Evolutionary conservation across 1,140 invertebrate species (phyloP), one percentile per base, ranked within the genome.

Genomic region (Rhynchophorus ferrugineus): DNA sequence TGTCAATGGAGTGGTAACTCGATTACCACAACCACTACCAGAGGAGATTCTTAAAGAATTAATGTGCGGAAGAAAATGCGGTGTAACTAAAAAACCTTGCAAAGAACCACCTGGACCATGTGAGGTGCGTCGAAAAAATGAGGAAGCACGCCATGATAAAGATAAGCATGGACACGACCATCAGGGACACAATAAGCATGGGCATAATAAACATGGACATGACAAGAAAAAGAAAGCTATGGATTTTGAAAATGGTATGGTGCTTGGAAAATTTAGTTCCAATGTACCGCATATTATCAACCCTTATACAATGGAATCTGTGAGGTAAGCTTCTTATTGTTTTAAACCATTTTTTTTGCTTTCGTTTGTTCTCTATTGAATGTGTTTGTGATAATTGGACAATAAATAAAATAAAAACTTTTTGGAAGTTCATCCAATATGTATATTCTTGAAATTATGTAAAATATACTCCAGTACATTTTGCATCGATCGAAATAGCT

Each of bases 31-130:
- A 1, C 42, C 49, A 7, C 41, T 41, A 3, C 36, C 36, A 7
- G 0, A 21, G 2, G 7, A 8, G 6, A 16, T 8, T 9, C 20
- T 36, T 21, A 29, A 38, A 45, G 34, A 50, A 9, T 16, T 43
- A 36, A 14, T 11, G n/a, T 41, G 20, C 17, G 24, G 34, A 3
- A 41, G 36, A 9, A 22, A 38, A 8, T 50, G 48, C 21, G 48
- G 48, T 8, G 9, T 42, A 20, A 14, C 29, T 13, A 52, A 52
- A 21, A 8, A n/a, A 2, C 49, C 49, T 19, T 52, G 49, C 33
- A 52, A 44, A 21, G 24, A 44, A 33, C 49, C 49, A 18, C 49
- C 49, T n/a, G 49, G 49, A 17, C 42, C 35, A 1, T 52, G 49
- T 16, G 42, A 52, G 35, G 43, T 38, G 13, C 49, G 49, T 17